Evolutionary conservation across 2,888 invertebrate genomes (phyloP).

Genomic region (Cepaea hortensis): DNA sequence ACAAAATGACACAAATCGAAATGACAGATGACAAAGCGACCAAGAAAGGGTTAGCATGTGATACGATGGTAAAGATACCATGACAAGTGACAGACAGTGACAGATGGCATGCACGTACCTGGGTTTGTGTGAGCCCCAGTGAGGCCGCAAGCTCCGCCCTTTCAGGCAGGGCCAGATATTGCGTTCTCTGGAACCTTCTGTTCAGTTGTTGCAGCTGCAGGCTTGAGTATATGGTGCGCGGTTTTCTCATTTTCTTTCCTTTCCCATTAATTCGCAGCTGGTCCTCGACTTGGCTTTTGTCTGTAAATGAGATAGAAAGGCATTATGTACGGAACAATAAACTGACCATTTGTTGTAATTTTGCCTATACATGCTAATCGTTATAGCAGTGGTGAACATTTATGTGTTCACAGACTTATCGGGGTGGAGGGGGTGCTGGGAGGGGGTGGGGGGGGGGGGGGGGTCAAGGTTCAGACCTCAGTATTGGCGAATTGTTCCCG

Average conservation of each 20-base stretch:
- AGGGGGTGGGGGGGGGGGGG: no score
- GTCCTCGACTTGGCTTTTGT: conserved; percentile 85
- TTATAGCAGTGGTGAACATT: no score
- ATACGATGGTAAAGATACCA: neutral
- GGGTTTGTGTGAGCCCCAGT: conserved; percentile 98
- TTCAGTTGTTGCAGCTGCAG: conserved; percentile 98
- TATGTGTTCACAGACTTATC: no score
- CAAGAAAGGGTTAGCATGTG: neutral
- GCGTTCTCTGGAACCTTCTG: conserved; percentile 97
- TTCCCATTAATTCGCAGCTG: conserved; percentile 82
- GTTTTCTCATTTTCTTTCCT: conserved; percentile 99
- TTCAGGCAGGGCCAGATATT: conserved; percentile 98
- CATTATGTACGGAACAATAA: neutral
- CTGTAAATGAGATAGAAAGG: conserved; percentile 69
- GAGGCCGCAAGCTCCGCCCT: conserved; percentile 98
- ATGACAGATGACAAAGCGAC: neutral
- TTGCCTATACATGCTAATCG: no score
- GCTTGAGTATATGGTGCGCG: conserved; percentile 98
- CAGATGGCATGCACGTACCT: conserved; percentile 83
- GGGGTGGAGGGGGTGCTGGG: no score
- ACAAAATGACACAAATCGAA: no score
- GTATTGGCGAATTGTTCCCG: no score
- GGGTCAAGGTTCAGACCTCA: no score
- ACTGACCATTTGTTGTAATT: no score
- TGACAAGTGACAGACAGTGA: neutral